Evolutionary conservation across 2,888 invertebrate species (phyloP), one percentile per base, ranked within the genome.

Genomic region (Parnassius mnemosyne): DNA sequence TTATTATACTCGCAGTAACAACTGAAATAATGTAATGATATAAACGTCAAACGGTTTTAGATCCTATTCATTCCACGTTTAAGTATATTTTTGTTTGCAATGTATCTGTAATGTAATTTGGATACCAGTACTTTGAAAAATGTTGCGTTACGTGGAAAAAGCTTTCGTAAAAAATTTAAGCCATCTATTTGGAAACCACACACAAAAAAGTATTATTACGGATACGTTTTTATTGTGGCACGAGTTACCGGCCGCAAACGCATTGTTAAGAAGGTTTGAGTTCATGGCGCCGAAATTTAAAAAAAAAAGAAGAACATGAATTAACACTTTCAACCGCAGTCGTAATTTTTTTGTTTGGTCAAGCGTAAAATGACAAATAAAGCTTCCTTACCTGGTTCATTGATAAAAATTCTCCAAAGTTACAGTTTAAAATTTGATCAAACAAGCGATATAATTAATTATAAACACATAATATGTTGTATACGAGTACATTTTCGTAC

Each of bases 201-300:
- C 46, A 68, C 64, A 69, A 70, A 70, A 60, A 62, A 64, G 58
- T 52, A 65, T 66, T 64, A 65, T 63, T 54, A 50, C 57, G 41
- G 56, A 57, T 61, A 56, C 60, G 59, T 66, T 69, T 70, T 70
- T 64, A 57, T 64, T 53, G 68, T 58, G 5, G 43, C 61, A 60
- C 63, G 65, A 61, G 66, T 57, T 64, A 59, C 63, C 63, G 64
- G 68, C 69, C 69, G 68, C 66, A 59, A 47, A 57, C 44, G 58
- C 56, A 64, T 64, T 62, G 56, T 59, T 56, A 57, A 49, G 13
- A 25, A 57, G 16, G 49, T n/a, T 52, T 34, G 44, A 10, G 46
- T 50, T 20, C 54, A n/a, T 42, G 50, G 47, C 53, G 43, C 10
- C 51, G 50, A 43, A 60, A 13, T 16, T 44, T 3, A 57, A 16